Base-by-base conservation (phyloP, 1,140 invertebrate genomes). In the Pseudachorutes palmiensis region DNA sequence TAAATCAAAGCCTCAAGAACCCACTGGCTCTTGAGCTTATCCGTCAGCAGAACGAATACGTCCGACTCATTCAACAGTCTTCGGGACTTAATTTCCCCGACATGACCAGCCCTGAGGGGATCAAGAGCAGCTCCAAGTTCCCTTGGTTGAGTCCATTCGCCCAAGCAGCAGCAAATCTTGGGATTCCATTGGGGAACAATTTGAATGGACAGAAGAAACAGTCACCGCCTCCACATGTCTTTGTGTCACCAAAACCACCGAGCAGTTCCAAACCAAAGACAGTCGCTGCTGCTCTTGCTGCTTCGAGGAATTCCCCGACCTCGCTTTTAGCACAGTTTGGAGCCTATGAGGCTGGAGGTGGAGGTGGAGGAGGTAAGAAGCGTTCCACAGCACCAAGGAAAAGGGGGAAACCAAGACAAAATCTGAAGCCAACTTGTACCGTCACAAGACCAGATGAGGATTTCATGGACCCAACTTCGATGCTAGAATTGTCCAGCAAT, bases 231-330 rank as follows among this genome's bases (percentile, higher is more conserved):
- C 3, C 58, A n/a, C 69, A 70, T 32, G 51, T 59, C 16, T 73
- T 73, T 51, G 49, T 65, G 19, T 70, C 72, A 1, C 72, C 72
- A 24, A 68, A 68, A 57, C 31, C 51, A 16, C 71, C 68, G 12
- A 66, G 61, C 45, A 71, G 68, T 51, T 19, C 29, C 22, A 73
- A 73, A 49, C 55, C 69, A 0, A 71, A 71, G 30, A 74, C 72
- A 16, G 72, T 74, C 0, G 72, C 72, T 32, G 72, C 72, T 14
- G 70, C 68, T 36, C 57, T 74, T 16, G 72, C 72, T 2, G 69
- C 72, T 14, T 66, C 51, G 2, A 59, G 67, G 1, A 49, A 3
- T 2, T 49, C 41, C 26, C 62, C 62, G 22, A 49, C 9, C 24
- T 24, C 36, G 9, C 36, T 45, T 19, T 19, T 45, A 19, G 19